phyloP scores from a whole-genome alignment of 2,888 invertebrate species.

The Noctuana brunneofusca region DNA sequence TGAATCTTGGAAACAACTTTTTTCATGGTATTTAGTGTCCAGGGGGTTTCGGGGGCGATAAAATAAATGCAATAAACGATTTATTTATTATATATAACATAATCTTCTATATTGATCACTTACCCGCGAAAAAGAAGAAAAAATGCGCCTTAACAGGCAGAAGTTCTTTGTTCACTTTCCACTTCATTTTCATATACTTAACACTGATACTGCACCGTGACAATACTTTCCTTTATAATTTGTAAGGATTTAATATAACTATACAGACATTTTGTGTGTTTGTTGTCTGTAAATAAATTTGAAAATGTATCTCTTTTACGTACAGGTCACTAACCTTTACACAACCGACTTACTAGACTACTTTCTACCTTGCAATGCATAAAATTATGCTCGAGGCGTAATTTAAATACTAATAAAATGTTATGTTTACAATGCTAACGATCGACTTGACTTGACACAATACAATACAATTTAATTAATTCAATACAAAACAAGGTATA shows the following conservation, averaged over 20 bases:
- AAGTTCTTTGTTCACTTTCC: not conserved
- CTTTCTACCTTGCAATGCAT: not conserved
- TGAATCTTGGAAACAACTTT: too few relatives aligned
- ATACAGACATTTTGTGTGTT: too few relatives aligned
- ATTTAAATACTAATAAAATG: not conserved
- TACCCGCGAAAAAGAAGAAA: not conserved
- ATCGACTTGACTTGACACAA: too few relatives aligned
- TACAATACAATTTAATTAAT: too few relatives aligned
- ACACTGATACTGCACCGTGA: not conserved
- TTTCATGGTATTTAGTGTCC: too few relatives aligned
- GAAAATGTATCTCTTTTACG: too few relatives aligned
- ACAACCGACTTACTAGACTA: not conserved
- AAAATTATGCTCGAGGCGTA: not conserved
- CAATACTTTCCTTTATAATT: not conserved
- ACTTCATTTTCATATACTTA: not conserved
- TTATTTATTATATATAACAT: too few relatives aligned
- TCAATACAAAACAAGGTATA: too few relatives aligned
- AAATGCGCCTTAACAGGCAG: conserved; percentile 2
- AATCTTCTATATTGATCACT: not conserved
- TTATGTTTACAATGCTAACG: not conserved
- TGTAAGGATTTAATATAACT: not conserved
- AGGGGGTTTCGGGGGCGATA: too few relatives aligned
- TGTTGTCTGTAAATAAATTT: too few relatives aligned
- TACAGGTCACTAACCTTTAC: not conserved
- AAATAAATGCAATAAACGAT: too few relatives aligned